A percentile compares a stretch with the other conserved stretches of the same genome.
Conservation (phyloP, 2,888 invertebrate genomes). For the Leptinotarsa peninsularis region DNA sequence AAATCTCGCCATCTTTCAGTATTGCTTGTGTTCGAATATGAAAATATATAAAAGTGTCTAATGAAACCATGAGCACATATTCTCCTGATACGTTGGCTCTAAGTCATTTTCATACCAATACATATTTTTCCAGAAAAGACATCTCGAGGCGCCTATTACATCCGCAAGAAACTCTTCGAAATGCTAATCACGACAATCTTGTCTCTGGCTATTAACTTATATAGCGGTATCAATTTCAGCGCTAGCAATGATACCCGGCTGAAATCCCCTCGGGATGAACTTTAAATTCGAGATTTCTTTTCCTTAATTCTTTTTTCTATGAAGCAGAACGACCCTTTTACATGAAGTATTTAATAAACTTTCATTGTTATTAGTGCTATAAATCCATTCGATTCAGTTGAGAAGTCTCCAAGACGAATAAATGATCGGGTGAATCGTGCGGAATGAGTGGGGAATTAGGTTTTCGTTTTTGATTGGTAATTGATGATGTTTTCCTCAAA, state of each 20-base stretch:
- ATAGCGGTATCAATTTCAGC: conserved; percentile 67
- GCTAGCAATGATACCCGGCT: conserved; percentile 53
- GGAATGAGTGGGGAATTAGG: neutral
- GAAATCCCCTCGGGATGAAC: conserved; percentile 55
- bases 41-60: neutral
- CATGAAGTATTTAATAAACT: conserved; percentile 59
- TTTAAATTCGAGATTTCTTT: conserved; percentile 59
- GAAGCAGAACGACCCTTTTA: conserved; percentile 56
- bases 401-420: conserved; percentile 1
- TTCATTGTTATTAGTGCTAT: conserved; percentile 49
- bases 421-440: neutral
- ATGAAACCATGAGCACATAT: neutral
- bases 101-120: conserved; percentile 19
- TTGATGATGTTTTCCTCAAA: neutral
- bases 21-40: neutral
- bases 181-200: conserved; percentile 66
- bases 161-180: conserved; percentile 32
- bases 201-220: conserved; percentile 67
- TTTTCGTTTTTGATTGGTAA: neutral
- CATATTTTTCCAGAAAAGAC: conserved; percentile 20
- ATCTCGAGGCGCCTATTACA: conserved; percentile 20
- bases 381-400: conserved; percentile 41
- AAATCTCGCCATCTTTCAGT: too few species aligned
- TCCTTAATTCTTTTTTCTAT: conserved; percentile 59
- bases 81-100: conserved; percentile 6